Percentiles rank a stretch among this genome's conserved stretches.
Conservation (phyloP, 1,140 invertebrate species). For the Conus ventricosus region DNA sequence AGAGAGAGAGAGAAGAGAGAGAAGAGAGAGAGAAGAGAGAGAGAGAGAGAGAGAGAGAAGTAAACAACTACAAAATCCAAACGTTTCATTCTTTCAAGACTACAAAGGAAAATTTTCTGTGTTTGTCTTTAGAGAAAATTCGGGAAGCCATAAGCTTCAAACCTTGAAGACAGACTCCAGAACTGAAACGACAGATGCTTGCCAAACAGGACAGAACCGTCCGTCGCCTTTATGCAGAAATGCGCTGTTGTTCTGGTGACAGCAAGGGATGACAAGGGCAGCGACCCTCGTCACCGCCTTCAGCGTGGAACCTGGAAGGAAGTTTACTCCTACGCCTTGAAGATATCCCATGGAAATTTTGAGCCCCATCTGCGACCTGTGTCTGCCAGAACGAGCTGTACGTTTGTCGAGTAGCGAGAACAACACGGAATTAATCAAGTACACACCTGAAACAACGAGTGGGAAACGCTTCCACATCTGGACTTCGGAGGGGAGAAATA, state of each 20-base stretch:
- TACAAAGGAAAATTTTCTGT: background rate
- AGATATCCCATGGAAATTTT: background rate
- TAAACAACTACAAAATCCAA: too few relatives aligned
- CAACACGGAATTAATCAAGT: background rate
- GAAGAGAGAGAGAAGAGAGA: background rate
- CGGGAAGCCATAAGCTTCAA: background rate
- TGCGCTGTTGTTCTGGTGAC: background rate
- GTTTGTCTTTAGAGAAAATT: background rate
- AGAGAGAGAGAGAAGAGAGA: too few relatives aligned
- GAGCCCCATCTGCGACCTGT: slow-evolving; percentile 2
- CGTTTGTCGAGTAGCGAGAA: background rate
- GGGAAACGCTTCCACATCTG: slow-evolving; percentile 5
- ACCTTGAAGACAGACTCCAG: background rate
- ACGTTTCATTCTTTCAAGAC: background rate
- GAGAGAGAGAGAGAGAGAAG: too few relatives aligned
- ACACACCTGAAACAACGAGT: background rate
- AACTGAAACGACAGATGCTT: background rate
- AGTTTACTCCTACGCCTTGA: background rate
- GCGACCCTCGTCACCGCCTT: background rate
- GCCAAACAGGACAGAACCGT: background rate
- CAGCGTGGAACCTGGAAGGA: background rate
- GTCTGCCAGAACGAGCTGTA: slow-evolving; percentile 14
- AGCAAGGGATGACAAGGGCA: background rate
- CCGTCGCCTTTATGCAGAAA: background rate
- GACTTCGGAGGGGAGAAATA: background rate